Conservation (phyloP, 2,888 invertebrate species). For the Trachelus tabidus region DNA sequence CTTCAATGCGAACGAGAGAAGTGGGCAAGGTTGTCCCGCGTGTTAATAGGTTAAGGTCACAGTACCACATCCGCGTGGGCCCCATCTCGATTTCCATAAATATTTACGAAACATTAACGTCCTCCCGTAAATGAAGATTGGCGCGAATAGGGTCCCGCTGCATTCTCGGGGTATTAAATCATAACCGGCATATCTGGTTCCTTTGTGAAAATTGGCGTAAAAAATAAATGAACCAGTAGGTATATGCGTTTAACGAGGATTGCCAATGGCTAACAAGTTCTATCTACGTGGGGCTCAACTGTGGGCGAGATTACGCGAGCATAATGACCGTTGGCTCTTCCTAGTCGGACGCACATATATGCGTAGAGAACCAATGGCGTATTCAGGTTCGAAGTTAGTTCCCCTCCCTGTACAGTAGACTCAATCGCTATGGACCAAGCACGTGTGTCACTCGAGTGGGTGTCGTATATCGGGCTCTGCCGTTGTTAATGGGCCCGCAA, state of each 20-base stretch:
- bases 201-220: neutral
- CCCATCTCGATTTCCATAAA: constrained; percentile 36
- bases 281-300: neutral
- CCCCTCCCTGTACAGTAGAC: neutral
- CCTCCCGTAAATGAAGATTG: neutral
- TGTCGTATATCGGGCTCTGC: neutral
- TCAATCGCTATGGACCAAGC: neutral
- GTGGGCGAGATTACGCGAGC: neutral
- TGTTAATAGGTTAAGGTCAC: constrained; percentile 47
- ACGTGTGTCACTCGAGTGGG: neutral
- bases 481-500: constrained; percentile 27
- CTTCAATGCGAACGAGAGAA: constrained; percentile 18
- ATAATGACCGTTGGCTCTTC: neutral
- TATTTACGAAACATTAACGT: constrained; percentile 32
- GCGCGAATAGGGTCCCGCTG: neutral
- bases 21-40: constrained; percentile 26
- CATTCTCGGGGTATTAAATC: neutral
- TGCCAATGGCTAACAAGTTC: neutral
- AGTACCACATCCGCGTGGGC: constrained; percentile 37
- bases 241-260: neutral
- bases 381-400: constrained; percentile 4
- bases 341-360: neutral
- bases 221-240: neutral
- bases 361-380: neutral
- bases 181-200: neutral